Percentiles rank a stretch among this genome's conserved stretches.
Conservation (phyloP, 1,140 invertebrate species). For the Drosophila fuyamai region DNA sequence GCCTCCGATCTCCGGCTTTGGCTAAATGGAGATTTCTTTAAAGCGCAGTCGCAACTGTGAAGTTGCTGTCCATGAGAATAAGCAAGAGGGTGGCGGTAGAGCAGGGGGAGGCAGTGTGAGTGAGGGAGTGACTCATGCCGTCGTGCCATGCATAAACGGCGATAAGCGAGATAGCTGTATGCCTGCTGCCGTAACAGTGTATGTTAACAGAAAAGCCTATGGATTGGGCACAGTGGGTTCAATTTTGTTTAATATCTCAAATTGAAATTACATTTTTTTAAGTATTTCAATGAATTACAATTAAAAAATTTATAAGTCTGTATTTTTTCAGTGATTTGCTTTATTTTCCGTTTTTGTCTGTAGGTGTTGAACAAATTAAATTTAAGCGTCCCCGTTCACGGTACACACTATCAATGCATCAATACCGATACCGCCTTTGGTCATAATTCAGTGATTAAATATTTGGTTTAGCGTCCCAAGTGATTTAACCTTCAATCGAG, state of each 20-base stretch:
- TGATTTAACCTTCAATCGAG: slow-evolving; percentile 37
- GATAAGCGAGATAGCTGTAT: slow-evolving; percentile 42
- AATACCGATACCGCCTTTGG: slow-evolving; percentile 9
- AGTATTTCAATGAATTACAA: too few relatives aligned
- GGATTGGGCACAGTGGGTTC: background rate
- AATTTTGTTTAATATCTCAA: background rate
- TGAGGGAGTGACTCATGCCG: slow-evolving; percentile 27
- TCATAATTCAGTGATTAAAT: slow-evolving; percentile 48
- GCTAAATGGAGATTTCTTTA: slow-evolving; percentile 26
- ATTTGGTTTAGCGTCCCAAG: slow-evolving; percentile 22
- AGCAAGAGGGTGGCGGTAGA: background rate
- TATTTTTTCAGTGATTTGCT: too few relatives aligned
- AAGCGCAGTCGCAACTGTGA: slow-evolving; percentile 42
- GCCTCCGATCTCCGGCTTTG: slow-evolving; percentile 16
- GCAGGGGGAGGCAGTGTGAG: slow-evolving; percentile 5
- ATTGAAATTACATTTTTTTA: too few relatives aligned
- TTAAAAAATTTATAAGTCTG: too few relatives aligned
- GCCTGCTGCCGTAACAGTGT: slow-evolving; percentile 6
- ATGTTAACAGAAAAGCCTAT: slow-evolving; percentile 5
- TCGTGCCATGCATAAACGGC: slow-evolving; percentile 28
- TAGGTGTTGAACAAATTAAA: background rate
- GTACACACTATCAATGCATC: slow-evolving; percentile 10
- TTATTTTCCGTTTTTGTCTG: too few relatives aligned
- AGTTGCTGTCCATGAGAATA: background rate
- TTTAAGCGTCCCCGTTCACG: background rate